Evolutionary conservation across 2,797 vertebrate genomes (phyloP).

Genomic region (Danionella dracula): DNA sequence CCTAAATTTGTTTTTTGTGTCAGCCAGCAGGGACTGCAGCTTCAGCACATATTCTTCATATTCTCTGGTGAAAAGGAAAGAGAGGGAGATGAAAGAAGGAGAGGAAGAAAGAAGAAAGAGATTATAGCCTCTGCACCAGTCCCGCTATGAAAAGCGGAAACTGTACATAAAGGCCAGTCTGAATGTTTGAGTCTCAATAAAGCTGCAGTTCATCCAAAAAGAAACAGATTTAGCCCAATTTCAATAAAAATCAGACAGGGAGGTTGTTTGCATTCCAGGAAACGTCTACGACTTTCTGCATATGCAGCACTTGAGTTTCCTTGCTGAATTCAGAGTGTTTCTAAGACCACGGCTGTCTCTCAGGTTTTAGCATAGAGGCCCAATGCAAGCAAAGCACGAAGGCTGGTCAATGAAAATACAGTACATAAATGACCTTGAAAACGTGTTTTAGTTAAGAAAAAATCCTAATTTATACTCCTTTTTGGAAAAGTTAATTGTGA

Average conservation of each 20-base stretch:
- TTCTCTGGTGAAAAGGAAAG: conserved; percentile 54
- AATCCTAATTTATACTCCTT: too few relatives aligned
- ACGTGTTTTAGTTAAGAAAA: neutral
- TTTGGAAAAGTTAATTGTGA: neutral
- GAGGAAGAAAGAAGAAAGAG: conserved; percentile 8
- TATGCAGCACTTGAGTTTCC: conserved; percentile 28
- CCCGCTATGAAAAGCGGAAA: neutral
- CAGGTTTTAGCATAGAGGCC: conserved; percentile 62
- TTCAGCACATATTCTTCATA: conserved; percentile 69
- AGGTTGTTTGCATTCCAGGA: conserved; percentile 39
- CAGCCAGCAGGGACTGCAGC: conserved; percentile 65
- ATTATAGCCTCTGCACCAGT: neutral
- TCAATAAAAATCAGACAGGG: conserved; percentile 26
- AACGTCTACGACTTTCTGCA: conserved; percentile 27
- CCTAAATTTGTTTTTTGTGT: conserved; percentile 49
- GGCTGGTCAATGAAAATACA: conserved; percentile 24
- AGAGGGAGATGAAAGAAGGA: conserved; percentile 8
- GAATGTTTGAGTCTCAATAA: conserved; percentile 6
- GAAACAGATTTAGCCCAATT: conserved; percentile 15
- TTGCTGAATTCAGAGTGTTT: conserved; percentile 27
- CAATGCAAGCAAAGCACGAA: conserved; percentile 59
- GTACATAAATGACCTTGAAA: conserved; percentile 20
- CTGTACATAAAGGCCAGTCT: conserved; percentile 8
- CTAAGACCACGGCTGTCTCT: conserved; percentile 50
- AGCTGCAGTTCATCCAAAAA: neutral